Percentiles rank a stretch among this genome's conserved stretches.
Evolutionary conservation across 92 coral and sea anemone genomes (phyloP).

Genomic region (Parazoanthus atlanticus): DNA sequence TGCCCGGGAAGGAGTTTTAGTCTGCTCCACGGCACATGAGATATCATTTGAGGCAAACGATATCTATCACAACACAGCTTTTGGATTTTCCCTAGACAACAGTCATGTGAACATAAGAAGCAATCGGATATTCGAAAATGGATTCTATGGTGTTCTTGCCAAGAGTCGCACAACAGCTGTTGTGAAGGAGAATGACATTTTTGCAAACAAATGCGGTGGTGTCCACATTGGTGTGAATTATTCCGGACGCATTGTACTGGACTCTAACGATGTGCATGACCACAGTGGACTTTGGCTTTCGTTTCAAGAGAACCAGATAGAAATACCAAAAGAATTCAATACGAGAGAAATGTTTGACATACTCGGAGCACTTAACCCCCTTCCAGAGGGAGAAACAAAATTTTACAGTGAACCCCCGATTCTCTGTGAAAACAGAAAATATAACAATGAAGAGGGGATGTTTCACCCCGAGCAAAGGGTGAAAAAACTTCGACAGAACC

Average conservation of each 20-base stretch:
- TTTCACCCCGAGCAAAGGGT: conserved; percentile 55
- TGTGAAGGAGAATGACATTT: conserved; percentile 58
- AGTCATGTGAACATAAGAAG: conserved; percentile 3
- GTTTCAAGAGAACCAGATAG: not conserved
- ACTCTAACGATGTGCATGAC: conserved; percentile 63
- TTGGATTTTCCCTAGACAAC: conserved; percentile 63
- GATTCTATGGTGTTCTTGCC: conserved; percentile 64
- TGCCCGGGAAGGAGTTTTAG: conserved; percentile 55
- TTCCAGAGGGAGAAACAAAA: conserved; percentile 20
- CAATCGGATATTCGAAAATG: conserved; percentile 72
- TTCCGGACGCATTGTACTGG: conserved; percentile 56
- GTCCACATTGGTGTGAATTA: conserved; percentile 55
- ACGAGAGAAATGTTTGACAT: fast-evolving
- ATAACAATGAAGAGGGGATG: conserved; percentile 50
- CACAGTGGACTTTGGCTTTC: conserved; percentile 72
- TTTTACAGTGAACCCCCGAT: conserved; percentile 51
- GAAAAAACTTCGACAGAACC: not conserved
- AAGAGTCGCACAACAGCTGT: conserved; percentile 43
- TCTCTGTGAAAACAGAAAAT: conserved; percentile 27
- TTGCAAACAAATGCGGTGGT: conserved; percentile 80
- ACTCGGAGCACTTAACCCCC: not conserved
- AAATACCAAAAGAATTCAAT: not conserved
- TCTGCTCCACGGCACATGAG: not conserved
- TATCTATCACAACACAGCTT: conserved; percentile 66
- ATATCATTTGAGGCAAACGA: conserved; percentile 27